Base-by-base conservation (phyloP, 2,888 invertebrate genomes). In the Uloborus plumipes region DNA sequence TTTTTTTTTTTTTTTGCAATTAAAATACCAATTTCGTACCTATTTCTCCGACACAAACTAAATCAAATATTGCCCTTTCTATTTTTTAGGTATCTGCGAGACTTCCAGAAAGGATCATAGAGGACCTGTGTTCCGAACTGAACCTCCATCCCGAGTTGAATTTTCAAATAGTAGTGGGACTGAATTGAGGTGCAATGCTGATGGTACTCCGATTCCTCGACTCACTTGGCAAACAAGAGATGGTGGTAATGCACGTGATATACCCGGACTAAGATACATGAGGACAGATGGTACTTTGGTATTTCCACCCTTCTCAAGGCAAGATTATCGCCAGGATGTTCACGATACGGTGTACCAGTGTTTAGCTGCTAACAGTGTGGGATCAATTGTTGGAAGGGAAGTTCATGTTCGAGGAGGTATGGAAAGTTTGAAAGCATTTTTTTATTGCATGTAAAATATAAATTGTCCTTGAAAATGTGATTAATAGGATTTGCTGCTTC, bases 241-340 rank as follows among this genome's bases (percentile, higher is more conserved):
- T 51, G 88, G 88, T 0, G 81, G 84, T 0, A 85, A 86, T 13
- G 87, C 88, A 9, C 86, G 86, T 22, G 87, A 87, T 51, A 84
- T 88, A 4, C 85, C 87, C 11, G 88, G 87, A 6, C 84, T 89
- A 6, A 84, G 89, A 15, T 85, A 87, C 59, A 86, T 89, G 22
- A 85, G 88, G 39, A 86, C 87, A n/a, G 89, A 89, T 85, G 88
- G 88, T 75, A 88, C 88, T 1, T 86, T 89, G 14, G 87, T 87
- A 26, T 88, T 89, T 83, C 87, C 87, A 18, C 87, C 88, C 14
- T 89, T 89, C 83, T 85, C 87, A 1, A 86, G 86, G 15, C 71
- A 73, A 1, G 82, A 85, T 26, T 88, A 88, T 65, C 72, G 85
- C 51, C 86, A 87, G 0, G 85, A 86, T 31, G 86, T 88, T 7